These are phyloP conservation scores for Mylabris phalerata DNA, from an alignment of 1,140 invertebrate species.

Conservation along the genomic window DNA sequence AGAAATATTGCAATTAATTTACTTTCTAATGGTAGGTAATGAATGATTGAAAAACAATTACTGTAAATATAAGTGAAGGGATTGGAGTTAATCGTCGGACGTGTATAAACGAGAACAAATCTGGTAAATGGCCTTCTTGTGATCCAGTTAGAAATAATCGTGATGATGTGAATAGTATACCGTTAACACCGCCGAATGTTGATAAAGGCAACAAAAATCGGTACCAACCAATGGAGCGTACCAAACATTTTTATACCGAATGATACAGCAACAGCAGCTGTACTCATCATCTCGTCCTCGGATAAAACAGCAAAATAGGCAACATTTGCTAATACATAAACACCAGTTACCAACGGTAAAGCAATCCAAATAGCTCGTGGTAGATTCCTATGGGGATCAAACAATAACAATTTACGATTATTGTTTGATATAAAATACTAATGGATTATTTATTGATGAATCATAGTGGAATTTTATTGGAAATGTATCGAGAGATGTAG, in stretches of 20 bases:
- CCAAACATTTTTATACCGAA: constrained; percentile 78
- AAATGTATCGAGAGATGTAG: too few relatives aligned
- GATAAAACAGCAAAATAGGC: constrained; percentile 84
- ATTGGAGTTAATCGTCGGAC: constrained; percentile 69
- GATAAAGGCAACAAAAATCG: constrained; percentile 82
- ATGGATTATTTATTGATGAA: too few relatives aligned
- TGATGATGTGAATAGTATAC: constrained; percentile 84
- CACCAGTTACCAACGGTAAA: constrained; percentile 74
- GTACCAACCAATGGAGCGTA: constrained; percentile 70
- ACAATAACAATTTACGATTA: neutral
- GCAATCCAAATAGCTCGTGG: constrained; percentile 83
- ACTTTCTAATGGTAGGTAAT: neutral
- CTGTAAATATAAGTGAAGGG: constrained; percentile 71
- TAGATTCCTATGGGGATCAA: constrained; percentile 59
- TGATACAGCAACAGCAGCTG: constrained; percentile 75
- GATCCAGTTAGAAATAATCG: constrained; percentile 69
- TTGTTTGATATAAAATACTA: too few relatives aligned
- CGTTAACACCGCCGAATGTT: constrained; percentile 83
- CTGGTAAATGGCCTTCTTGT: constrained; percentile 75
- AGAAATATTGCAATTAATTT: constrained; percentile 31
- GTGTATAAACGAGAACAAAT: constrained; percentile 72
- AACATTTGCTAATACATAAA: constrained; percentile 83
- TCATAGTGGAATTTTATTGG: too few relatives aligned
- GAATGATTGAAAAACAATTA: constrained; percentile 35
- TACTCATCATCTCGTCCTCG: constrained; percentile 67